Base-by-base conservation (phyloP, 2,113 vertebrate species). In the Peucedramus taeniatus region DNA sequence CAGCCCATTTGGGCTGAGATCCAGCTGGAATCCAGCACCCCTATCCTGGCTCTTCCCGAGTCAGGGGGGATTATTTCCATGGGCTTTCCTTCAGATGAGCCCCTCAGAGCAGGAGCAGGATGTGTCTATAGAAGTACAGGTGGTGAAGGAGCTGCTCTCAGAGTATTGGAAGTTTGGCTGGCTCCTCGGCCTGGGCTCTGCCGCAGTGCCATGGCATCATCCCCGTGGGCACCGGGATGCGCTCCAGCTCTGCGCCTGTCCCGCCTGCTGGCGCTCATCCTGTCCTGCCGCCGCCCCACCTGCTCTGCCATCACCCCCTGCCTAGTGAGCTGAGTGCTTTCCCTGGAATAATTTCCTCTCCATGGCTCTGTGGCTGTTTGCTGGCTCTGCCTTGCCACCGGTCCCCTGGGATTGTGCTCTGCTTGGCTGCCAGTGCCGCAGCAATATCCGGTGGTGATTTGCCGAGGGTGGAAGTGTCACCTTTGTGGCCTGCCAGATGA, bases 141-240 rank as follows among this genome's bases (percentile, higher is more conserved):
- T 0, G 0, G 59, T 0, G 0, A 33, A 84, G 74, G 68, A 72
- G 53, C 59, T 0, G 1, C 22, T 53, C 11, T 61, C 3, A 2
- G 59, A n/a, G 33, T 5, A 2, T 8, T 7, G 92, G 77, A 33
- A 31, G 40, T 51, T 83, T 51, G 87, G n/a, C 22, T 18, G 37
- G 42, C n/a, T 60, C 24, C 74, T 74, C 4, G 0, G 1, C 35
- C 42, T 1, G 6, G 51, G 66, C 83, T 76, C 9, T 79, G 87
- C 65, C 0, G 4, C 91, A 20, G 3, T 2, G 9, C 63, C 50
- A 4, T 1, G 0, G 85, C 86, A 35, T 19, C 15, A 1, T 31
- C 56, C 50, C 83, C 7, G 23, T 0, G 1, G 75, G 61, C 49
- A 10, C 16, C 0, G 15, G 92, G 90, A 60, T 5, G 31, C 0